Evolutionary conservation across 2,113 vertebrate genomes (phyloP).

Genomic region (Empidonax alnorum): DNA sequence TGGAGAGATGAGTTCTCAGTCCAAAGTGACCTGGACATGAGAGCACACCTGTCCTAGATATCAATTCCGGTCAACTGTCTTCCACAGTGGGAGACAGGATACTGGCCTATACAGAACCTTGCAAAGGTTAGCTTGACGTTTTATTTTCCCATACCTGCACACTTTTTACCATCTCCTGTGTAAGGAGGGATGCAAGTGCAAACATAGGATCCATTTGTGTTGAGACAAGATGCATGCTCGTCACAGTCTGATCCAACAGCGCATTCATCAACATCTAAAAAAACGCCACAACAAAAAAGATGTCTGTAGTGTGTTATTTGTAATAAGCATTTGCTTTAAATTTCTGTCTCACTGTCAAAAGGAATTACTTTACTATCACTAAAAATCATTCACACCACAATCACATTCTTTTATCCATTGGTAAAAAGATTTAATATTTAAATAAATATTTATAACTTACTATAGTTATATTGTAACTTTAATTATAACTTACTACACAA

Average conservation of each 20-base stretch:
- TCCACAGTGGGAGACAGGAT: background rate
- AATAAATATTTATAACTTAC: background rate
- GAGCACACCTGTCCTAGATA: background rate
- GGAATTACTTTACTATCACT: background rate
- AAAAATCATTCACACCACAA: background rate
- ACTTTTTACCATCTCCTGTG: constrained; percentile 91
- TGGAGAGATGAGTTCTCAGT: background rate
- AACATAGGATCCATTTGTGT: constrained; percentile 91
- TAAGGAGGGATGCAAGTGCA: constrained; percentile 89
- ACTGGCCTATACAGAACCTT: background rate
- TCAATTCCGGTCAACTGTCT: background rate
- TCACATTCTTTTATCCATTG: background rate
- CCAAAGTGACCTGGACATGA: background rate
- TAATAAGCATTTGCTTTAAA: background rate
- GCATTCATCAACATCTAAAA: constrained; percentile 93
- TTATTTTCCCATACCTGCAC: constrained; percentile 82
- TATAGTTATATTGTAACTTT: background rate
- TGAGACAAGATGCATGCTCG: constrained; percentile 87
- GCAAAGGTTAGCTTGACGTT: background rate
- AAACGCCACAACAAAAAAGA: background rate
- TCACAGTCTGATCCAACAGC: constrained; percentile 93
- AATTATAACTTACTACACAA: background rate
- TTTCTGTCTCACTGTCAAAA: background rate
- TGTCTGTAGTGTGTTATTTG: background rate
- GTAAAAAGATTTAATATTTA: background rate